These are phyloP conservation scores for Hyppa rectilinea DNA, from an alignment of 2,888 invertebrate species.

Conservation along the genomic window DNA sequence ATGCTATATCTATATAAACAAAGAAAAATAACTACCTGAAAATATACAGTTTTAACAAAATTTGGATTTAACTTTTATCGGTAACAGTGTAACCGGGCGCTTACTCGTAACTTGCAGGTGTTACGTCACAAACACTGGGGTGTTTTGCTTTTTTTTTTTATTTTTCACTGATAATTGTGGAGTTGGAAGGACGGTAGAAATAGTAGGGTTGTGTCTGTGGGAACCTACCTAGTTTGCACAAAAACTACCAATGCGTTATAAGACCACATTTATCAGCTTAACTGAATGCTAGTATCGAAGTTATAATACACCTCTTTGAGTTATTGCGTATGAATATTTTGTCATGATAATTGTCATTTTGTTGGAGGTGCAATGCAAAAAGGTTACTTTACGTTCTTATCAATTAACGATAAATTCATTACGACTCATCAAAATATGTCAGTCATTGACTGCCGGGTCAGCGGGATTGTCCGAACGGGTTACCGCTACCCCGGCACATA, in stretches of 20 bases:
- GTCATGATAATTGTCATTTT: not conserved
- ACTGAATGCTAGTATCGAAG: not conserved
- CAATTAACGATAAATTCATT: not conserved
- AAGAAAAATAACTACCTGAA: too few relatives aligned
- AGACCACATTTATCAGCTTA: not conserved
- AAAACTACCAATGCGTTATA: not conserved
- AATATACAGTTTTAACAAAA: not conserved
- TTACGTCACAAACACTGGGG: constrained; percentile 48
- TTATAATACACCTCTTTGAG: too few relatives aligned
- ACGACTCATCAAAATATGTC: too few relatives aligned
- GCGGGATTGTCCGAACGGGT: too few relatives aligned
- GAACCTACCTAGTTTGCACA: too few relatives aligned
- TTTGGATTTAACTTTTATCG: not conserved
- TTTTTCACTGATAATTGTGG: constrained; percentile 40
- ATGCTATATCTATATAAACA: too few relatives aligned
- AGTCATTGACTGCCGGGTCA: too few relatives aligned
- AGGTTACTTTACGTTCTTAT: not conserved
- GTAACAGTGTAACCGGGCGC: constrained; percentile 13
- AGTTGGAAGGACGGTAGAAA: not conserved
- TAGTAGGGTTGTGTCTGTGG: not conserved
- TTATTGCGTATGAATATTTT: too few relatives aligned
- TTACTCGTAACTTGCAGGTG: constrained; percentile 50
- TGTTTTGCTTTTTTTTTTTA: constrained; percentile 44
- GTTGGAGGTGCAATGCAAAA: too few relatives aligned
- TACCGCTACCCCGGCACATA: too few relatives aligned